Conservation (phyloP, 2,888 invertebrate species). For the Scaptomyza flava region DNA sequence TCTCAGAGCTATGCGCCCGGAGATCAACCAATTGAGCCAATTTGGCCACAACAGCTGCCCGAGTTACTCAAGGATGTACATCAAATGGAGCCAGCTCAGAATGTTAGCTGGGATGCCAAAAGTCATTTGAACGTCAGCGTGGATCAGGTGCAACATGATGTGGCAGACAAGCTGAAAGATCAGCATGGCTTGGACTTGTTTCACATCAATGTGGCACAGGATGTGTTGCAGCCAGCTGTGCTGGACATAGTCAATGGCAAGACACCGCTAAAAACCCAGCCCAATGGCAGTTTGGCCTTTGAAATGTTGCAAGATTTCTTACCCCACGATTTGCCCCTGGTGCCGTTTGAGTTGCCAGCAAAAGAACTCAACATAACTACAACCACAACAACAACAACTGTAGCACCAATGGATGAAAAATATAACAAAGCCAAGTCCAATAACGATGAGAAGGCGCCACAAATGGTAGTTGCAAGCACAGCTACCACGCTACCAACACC, state of each 20-base stretch:
- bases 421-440: constrained; percentile 61
- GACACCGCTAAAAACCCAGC: constrained; percentile 48
- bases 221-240: constrained; percentile 71
- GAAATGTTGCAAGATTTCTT: constrained; percentile 72
- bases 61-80: constrained; percentile 41
- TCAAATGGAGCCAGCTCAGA: constrained; percentile 8
- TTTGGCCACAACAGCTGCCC: constrained; percentile 71
- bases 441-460: constrained; percentile 65
- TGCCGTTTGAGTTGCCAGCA: constrained; percentile 74
- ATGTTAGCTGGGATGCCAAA: constrained; percentile 63
- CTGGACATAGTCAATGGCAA: constrained; percentile 77
- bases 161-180: constrained; percentile 67
- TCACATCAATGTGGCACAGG: constrained; percentile 66
- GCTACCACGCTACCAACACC: constrained; percentile 45
- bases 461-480: constrained; percentile 24
- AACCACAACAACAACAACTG: constrained; percentile 1
- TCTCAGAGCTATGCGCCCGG: constrained; percentile 63
- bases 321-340: constrained; percentile 77
- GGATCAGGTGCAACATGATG: constrained; percentile 59
- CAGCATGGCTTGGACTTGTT: constrained; percentile 77
- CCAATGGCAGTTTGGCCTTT: constrained; percentile 54
- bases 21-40: constrained; percentile 40
- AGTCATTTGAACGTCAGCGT: constrained; percentile 76
- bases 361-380: constrained; percentile 19
- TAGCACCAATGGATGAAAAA: constrained; percentile 8